These are phyloP conservation scores for Typhlichthys eigenmanni DNA, from an alignment of 2,797 vertebrate species.

Conservation along the genomic window DNA sequence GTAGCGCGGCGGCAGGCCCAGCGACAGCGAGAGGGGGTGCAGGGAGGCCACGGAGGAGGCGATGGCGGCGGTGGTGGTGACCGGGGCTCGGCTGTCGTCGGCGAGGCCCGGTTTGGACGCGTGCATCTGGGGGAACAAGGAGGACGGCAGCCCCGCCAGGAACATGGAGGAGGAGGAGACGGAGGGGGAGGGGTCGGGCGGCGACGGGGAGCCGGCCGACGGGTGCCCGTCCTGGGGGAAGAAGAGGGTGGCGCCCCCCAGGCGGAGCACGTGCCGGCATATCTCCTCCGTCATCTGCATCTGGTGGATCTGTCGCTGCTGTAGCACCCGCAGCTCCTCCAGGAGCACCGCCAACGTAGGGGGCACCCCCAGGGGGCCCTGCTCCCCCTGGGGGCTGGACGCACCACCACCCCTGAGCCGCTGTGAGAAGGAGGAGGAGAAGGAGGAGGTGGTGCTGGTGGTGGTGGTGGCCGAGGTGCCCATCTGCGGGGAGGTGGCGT, in stretches of 20 bases:
- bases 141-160: constrained; percentile 66
- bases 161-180: constrained; percentile 61
- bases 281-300: constrained; percentile 96
- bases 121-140: constrained; percentile 66
- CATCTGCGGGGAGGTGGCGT: constrained; percentile 78
- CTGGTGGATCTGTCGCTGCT: constrained; percentile 93
- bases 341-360: constrained; percentile 85
- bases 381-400: constrained; percentile 65
- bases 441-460: constrained; percentile 72
- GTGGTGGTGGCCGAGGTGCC: constrained; percentile 78
- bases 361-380: constrained; percentile 69
- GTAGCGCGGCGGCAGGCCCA: constrained; percentile 78
- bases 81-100: constrained; percentile 59
- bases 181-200: constrained; percentile 65
- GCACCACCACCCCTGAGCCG: constrained; percentile 67
- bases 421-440: constrained; percentile 70
- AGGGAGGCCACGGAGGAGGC: constrained; percentile 73
- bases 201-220: constrained; percentile 63
- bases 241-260: constrained; percentile 74
- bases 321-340: constrained; percentile 88
- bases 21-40: constrained; percentile 70
- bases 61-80: constrained; percentile 57
- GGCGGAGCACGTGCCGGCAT: constrained; percentile 87
- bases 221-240: constrained; percentile 64
- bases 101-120: constrained; percentile 67